Conservation (phyloP, 2,888 invertebrate species). For the Lycocerus yunnanus region DNA sequence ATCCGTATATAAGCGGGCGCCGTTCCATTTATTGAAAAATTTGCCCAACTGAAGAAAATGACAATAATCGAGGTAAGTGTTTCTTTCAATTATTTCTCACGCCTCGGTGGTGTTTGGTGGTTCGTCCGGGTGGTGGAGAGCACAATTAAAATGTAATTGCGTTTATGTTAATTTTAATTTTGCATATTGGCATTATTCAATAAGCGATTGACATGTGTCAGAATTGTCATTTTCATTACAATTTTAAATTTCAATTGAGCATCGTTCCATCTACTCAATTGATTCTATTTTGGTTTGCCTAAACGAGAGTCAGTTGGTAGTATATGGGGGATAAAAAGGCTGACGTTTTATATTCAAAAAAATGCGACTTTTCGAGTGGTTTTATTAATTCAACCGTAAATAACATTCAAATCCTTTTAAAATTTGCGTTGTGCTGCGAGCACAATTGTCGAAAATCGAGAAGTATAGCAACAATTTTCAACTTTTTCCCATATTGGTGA, state of each 20-base stretch:
- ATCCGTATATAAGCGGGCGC: background rate
- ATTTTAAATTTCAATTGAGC: constrained; percentile 14
- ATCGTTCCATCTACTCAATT: background rate
- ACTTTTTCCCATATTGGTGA: constrained; percentile 1
- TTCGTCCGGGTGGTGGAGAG: background rate
- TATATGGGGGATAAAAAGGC: background rate
- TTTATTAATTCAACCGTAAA: constrained; percentile 33
- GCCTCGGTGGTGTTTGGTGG: background rate
- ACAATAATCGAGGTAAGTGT: constrained; percentile 3
- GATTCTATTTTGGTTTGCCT: background rate
- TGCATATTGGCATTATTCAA: constrained; percentile 24
- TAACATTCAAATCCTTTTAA: constrained; percentile 27
- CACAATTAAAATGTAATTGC: constrained; percentile 22
- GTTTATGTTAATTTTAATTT: constrained; percentile 26
- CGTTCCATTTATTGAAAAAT: background rate
- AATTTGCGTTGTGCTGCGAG: background rate
- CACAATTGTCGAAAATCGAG: background rate
- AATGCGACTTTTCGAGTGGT: constrained; percentile 26
- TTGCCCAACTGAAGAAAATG: background rate
- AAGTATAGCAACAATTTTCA: background rate
- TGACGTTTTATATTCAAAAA: constrained; percentile 12
- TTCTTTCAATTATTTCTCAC: constrained; percentile 17
- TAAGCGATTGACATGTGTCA: constrained; percentile 34
- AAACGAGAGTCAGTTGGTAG: background rate
- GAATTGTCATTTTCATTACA: constrained; percentile 13